Evolutionary conservation across 1,140 invertebrate species (phyloP), one percentile per base, ranked within the genome.

Genomic region (Danaus plexippus): DNA sequence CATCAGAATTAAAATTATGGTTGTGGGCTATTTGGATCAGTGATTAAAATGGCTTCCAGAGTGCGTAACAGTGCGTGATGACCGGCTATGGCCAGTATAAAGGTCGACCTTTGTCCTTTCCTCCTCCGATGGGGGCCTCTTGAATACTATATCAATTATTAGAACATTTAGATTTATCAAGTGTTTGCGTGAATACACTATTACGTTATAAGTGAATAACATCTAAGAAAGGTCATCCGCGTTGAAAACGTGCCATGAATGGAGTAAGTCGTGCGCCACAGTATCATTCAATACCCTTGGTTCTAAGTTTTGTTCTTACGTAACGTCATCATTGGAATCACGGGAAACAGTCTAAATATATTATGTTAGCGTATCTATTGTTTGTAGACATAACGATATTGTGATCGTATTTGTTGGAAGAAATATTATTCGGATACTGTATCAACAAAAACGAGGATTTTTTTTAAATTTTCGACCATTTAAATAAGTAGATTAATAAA

Each of bases 261-360:
- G 81, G 69, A 67, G 50, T 62, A 69, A 64, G 61, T 62, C 66
- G 68, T 59, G 56, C 61, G 68, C 64, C 65, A 69, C 66, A 59
- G 45, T 66, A 55, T 72, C 76, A 79, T 77, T 83, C 70, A 80
- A 69, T 52, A 69, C 76, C 75, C 70, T 78, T 77, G 70, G 77
- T 76, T 72, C 70, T 80, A 72, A 62, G 66, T 71, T 76, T 73
- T 74, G 76, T 77, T 73, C 70, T 79, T 83, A 74, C 71, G 75
- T 80, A 82, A 79, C 51, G 9, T 12, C 1, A 47, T 32, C 7
- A 32, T 32, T 32, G 22, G 22, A 32, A 1, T 32, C 7, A 32
- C 1, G 22, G 22, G 7, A 32, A 32, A 32, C 7, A 32, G 7
- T 32, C 4, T 8, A 2, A 32, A 32, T 15, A 15, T 1, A 15